A percentile compares a stretch with the other conserved stretches of the same genome.
Conservation (phyloP, 1,140 invertebrate species). For the Temnothorax nylanderi region DNA sequence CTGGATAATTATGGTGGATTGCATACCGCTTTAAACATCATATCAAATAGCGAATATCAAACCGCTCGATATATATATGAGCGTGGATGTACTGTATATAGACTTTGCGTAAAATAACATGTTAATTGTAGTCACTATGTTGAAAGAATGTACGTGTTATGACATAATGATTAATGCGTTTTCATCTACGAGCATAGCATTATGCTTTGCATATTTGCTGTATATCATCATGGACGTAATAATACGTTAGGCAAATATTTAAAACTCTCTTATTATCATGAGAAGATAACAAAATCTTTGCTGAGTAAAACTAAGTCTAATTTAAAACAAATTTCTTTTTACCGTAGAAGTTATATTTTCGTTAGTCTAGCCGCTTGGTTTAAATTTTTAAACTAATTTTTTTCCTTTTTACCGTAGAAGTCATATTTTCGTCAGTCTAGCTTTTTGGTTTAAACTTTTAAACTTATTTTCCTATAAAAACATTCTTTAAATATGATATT, state of each 20-base stretch:
- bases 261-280: not conserved
- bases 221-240: not conserved
- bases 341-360: not conserved
- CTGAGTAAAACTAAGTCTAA: not conserved
- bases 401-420: not conserved
- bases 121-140: slow-evolving; percentile 41
- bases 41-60: slow-evolving; percentile 36
- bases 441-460: not conserved
- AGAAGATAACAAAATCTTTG: not conserved
- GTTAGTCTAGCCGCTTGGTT: not conserved
- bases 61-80: not conserved
- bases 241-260: not conserved
- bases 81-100: not conserved
- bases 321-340: not conserved
- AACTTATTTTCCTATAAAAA: not conserved
- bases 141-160: slow-evolving; percentile 22
- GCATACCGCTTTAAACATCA: slow-evolving; percentile 6
- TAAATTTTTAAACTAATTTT: not conserved
- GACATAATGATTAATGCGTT: slow-evolving; percentile 47
- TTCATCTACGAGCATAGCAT: not conserved
- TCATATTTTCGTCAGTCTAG: not conserved
- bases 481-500: not conserved
- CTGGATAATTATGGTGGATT: slow-evolving; percentile 27
- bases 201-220: slow-evolving; percentile 7
- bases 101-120: slow-evolving; percentile 1